These are phyloP conservation scores for Acrocyrtus sp. DNA, from an alignment of 2,888 invertebrate species.

Conservation along the genomic window DNA sequence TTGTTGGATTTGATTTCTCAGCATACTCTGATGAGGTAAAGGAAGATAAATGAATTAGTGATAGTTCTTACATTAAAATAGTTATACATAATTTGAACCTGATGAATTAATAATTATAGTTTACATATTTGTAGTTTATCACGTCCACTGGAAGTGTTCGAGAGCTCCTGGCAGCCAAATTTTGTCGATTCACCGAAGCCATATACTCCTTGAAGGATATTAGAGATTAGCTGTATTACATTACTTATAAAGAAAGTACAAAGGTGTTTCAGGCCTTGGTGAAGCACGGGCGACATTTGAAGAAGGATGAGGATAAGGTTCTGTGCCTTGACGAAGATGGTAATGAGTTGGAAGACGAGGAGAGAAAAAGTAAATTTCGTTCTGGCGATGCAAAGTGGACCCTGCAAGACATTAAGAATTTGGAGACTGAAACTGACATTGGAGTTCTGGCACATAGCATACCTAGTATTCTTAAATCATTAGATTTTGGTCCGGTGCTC, in stretches of 20 bases:
- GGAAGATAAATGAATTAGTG: not conserved
- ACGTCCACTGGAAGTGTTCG: conserved; percentile 4
- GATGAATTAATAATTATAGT: not conserved
- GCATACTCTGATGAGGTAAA: conserved; percentile 10
- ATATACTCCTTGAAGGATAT: conserved; percentile 20
- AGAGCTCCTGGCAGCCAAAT: conserved; percentile 4
- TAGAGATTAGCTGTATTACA: conserved; percentile 20
- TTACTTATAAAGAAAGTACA: conserved; percentile 11
- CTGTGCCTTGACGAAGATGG: not conserved
- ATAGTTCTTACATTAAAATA: not conserved
- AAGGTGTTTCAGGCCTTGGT: conserved; percentile 9
- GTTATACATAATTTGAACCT: not conserved
- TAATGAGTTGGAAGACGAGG: not conserved
- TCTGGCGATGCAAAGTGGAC: conserved; percentile 8
- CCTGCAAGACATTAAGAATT: conserved; percentile 1
- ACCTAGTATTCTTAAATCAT: conserved; percentile 11
- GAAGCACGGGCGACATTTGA: not conserved
- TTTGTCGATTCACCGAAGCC: conserved; percentile 5
- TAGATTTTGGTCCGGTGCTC: conserved; percentile 12
- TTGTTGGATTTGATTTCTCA: conserved; percentile 18
- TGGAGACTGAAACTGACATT: conserved; percentile 20
- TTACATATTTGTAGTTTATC: conserved; percentile 5
- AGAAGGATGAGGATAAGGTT: not conserved
- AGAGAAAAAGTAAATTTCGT: not conserved
- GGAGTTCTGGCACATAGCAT: conserved; percentile 18